Percentiles rank a stretch among this genome's conserved stretches.
phyloP scores from a whole-genome alignment of 2,113 vertebrate genomes.

The Gavialis gangeticus region DNA sequence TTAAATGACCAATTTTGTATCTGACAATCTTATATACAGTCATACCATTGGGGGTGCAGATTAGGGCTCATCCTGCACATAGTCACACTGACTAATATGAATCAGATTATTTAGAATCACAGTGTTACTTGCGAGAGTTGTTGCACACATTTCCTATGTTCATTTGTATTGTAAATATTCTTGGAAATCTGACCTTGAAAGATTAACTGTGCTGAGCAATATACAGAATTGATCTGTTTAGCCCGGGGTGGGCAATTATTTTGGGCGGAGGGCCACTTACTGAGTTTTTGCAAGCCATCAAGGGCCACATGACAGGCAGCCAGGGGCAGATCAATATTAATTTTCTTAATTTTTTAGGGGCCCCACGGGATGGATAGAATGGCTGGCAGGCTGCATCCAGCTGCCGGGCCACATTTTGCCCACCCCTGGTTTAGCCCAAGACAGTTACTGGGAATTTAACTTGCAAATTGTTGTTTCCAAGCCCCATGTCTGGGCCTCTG shows the following conservation, averaged over 20 bases:
- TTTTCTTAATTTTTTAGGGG: no score
- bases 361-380: no score
- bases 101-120: background rate
- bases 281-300: no score
- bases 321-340: no score
- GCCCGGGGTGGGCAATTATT: no score
- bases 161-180: background rate
- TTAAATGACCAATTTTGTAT: background rate
- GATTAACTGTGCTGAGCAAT: background rate
- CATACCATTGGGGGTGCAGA: background rate
- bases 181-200: background rate
- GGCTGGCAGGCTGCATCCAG: no score
- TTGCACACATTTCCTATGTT: background rate
- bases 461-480: background rate
- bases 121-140: background rate
- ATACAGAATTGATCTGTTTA: no score
- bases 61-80: background rate
- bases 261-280: no score
- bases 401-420: no score
- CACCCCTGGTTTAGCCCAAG: no score
- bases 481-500: background rate
- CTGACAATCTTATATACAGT: background rate
- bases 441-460: background rate
- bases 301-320: no score
- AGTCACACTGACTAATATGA: background rate